These are phyloP conservation scores for Cynoglossus semilaevis DNA, from an alignment of 2,113 vertebrate genomes.

Conservation along the genomic window DNA sequence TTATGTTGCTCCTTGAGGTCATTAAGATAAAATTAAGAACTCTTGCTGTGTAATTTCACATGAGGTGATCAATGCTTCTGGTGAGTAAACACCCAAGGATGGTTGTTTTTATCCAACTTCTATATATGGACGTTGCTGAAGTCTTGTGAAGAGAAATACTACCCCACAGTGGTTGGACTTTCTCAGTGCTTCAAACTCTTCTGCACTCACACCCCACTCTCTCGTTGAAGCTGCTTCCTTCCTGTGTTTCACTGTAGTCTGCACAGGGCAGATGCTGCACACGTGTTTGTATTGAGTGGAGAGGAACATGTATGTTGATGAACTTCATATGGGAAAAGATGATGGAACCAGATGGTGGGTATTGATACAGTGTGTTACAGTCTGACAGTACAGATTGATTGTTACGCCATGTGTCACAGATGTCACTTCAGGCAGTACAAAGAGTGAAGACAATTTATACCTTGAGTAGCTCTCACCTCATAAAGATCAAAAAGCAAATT, in stretches of 20 bases:
- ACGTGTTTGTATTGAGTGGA: not conserved
- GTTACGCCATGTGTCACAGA: conserved; percentile 7
- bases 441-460: not conserved
- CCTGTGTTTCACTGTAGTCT: not conserved
- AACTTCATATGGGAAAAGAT: not conserved
- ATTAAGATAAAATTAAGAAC: too few relatives aligned
- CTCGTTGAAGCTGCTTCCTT: conserved; percentile 1
- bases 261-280: not conserved
- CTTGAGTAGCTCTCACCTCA: not conserved
- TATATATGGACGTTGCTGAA: conserved; percentile 10
- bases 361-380: not conserved
- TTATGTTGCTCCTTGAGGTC: too few relatives aligned
- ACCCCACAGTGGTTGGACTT: conserved; percentile 75
- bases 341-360: not conserved
- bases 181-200: conserved; percentile 65
- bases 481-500: not conserved
- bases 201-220: conserved; percentile 6
- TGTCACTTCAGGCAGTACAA: not conserved
- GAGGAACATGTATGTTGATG: not conserved
- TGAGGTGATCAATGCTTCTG: too few relatives aligned
- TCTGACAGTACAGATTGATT: not conserved
- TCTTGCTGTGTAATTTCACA: too few relatives aligned
- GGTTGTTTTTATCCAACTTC: conserved; percentile 4
- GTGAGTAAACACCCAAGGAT: too few relatives aligned
- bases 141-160: conserved; percentile 71